Base-by-base conservation (phyloP, 1,140 invertebrate species). In the Drosophila subpulchrella region DNA sequence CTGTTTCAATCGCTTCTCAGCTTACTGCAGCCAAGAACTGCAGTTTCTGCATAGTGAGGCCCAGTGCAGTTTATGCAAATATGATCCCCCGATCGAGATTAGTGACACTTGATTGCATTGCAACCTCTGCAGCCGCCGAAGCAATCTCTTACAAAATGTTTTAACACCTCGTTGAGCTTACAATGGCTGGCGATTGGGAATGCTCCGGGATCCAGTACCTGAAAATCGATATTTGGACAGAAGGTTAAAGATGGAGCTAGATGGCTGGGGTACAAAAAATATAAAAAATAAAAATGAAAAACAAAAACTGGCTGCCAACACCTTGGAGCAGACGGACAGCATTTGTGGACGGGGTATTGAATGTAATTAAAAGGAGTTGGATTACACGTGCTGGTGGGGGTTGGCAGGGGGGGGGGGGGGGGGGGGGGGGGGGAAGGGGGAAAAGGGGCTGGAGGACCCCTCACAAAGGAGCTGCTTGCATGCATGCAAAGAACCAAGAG, bases 291-390 rank as follows among this genome's bases (percentile, higher is more conserved):
- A 50, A 42, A 63, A 27, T 27, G 1, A 27, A 8, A 34, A 34
- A 34, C 27, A 58, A 39, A 59, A 58, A 48, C 47, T 68, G 75
- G 30, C 75, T 77, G 63, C 74, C 75, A 77, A 77, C 75, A 77
- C 75, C 75, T 77, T 70, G 63, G 34, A 27, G 55, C 32, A 39
- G 44, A 68, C 50, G 42, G 42, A 36, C 48, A 48, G 32, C 41
- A 30, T 13, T 39, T n/a, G 36, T 15, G 48, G 60, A 34, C 11
- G 67, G 60, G 75, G 78, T 81, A 77, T 77, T 83, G 79, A 83
- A 90, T 90, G 88, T 91, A 90, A 89, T 88, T 91, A 88, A 90
- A 88, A 67, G 75, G 88, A 88, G 83, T 91, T 84, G 80, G 66
- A 91, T 90, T 91, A 90, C 88, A 91, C 65, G 72, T 68, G 74